Percentiles rank a stretch among this genome's conserved stretches.
phyloP scores from a whole-genome alignment of 2,797 vertebrate species.

The Gymnopithys bicolor region DNA sequence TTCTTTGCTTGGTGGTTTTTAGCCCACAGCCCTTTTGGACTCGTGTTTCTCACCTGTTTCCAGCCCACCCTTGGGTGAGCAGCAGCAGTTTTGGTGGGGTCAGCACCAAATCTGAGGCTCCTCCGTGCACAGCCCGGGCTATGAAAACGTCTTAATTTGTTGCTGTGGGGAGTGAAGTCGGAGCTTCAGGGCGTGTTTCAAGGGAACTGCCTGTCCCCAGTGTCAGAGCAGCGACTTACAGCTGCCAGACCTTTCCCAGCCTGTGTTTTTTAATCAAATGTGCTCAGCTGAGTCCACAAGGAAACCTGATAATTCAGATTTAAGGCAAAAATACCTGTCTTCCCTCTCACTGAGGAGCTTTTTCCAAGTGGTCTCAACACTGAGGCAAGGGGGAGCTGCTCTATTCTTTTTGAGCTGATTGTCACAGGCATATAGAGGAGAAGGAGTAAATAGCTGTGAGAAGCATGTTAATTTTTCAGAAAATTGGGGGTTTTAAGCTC shows the following conservation, averaged over 20 bases:
- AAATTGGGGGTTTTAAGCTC: background rate
- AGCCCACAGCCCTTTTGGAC: background rate
- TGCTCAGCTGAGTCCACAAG: background rate
- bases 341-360: background rate
- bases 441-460: background rate
- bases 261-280: background rate
- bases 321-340: background rate
- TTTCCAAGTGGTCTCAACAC: background rate
- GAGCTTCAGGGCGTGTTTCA: background rate
- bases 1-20: background rate
- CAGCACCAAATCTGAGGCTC: background rate
- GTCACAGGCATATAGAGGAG: background rate
- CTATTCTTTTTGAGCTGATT: fast-evolving
- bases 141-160: background rate
- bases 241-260: background rate
- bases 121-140: background rate
- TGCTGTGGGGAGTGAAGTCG: background rate
- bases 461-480: background rate
- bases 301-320: background rate
- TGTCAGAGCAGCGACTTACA: background rate
- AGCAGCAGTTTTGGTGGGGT: background rate
- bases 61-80: background rate
- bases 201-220: background rate
- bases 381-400: background rate
- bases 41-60: background rate